phyloP scores from a whole-genome alignment of 2,113 vertebrate species.

The Emydocephalus ijimae region DNA sequence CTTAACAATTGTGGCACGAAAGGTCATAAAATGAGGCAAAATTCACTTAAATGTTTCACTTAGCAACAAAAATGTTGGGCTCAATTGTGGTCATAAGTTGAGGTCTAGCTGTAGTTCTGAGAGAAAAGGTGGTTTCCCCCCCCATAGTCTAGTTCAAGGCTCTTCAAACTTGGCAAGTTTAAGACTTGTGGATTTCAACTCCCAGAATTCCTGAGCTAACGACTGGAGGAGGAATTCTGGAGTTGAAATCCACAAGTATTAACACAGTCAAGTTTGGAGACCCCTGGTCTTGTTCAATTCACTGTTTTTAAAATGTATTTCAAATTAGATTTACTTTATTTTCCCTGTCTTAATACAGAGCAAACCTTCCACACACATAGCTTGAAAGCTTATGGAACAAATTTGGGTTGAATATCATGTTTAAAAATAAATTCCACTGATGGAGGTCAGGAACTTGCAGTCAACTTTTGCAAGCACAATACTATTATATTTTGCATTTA shows the following conservation, averaged over 20 bases:
- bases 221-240: too few relatives aligned
- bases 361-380: constrained; percentile 45
- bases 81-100: too few relatives aligned
- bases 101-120: neutral
- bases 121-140: neutral
- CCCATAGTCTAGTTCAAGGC: too few relatives aligned
- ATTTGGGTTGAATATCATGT: constrained; percentile 60
- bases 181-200: too few relatives aligned
- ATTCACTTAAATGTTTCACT: too few relatives aligned
- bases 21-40: too few relatives aligned
- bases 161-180: too few relatives aligned
- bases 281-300: constrained; percentile 34
- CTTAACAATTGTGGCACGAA: too few relatives aligned
- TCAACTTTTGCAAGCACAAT: constrained; percentile 69
- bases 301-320: constrained; percentile 63
- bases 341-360: constrained; percentile 63
- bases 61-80: too few relatives aligned
- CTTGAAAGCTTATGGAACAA: constrained; percentile 58
- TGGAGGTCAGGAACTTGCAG: constrained; percentile 42
- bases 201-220: too few relatives aligned
- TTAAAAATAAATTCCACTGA: constrained; percentile 56
- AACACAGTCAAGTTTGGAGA: too few relatives aligned
- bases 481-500: constrained; percentile 30
- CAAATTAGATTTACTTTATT: constrained; percentile 50
- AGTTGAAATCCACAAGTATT: too few relatives aligned